phyloP scores from a whole-genome alignment of 2,113 vertebrate genomes.

The Cricetomys ansorgei region DNA sequence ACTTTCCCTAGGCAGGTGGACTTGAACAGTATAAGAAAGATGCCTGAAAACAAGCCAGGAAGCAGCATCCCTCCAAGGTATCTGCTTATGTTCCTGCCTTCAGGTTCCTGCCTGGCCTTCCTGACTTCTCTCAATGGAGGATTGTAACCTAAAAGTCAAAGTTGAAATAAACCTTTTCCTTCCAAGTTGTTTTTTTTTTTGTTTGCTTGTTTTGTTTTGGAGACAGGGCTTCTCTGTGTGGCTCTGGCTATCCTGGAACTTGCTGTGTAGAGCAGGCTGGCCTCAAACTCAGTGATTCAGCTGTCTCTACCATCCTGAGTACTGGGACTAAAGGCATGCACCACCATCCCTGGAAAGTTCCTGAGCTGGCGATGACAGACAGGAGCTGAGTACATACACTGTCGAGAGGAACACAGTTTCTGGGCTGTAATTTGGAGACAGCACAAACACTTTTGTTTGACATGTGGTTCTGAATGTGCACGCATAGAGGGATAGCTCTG shows the following conservation, averaged over 20 bases:
- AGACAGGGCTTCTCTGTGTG: background rate
- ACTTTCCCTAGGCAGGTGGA: no score
- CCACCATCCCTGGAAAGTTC: background rate
- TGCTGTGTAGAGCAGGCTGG: background rate
- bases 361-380: background rate
- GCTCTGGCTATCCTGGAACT: no score
- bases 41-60: background rate
- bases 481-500: background rate
- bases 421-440: background rate
- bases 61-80: background rate
- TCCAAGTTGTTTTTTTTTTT: background rate
- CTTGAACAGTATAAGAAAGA: no score
- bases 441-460: background rate
- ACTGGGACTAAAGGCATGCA: background rate
- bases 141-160: background rate
- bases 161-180: background rate
- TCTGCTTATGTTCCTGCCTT: background rate
- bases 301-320: background rate
- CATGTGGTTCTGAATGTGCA: background rate
- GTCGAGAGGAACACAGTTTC: background rate
- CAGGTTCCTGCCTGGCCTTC: background rate
- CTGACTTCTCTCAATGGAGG: background rate
- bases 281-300: background rate
- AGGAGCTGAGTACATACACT: fast-evolving
- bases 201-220: no score